A percentile compares a stretch with the other conserved stretches of the same genome.
Evolutionary conservation across 2,797 vertebrate genomes (phyloP).

Genomic region (Coendou prehensilis): DNA sequence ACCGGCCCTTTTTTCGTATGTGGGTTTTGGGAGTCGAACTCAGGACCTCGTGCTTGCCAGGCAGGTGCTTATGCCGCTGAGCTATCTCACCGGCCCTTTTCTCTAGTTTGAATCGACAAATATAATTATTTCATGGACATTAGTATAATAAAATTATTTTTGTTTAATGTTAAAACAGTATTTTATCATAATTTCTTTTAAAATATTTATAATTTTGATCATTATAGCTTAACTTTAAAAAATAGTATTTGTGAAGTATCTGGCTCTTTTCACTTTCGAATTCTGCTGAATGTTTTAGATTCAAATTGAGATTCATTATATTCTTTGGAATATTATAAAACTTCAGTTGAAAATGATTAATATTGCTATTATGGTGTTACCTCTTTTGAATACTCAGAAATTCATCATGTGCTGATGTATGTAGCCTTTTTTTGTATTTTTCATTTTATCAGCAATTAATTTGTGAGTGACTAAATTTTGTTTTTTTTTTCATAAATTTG

Average conservation of each 20-base stretch:
- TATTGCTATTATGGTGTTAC: background rate
- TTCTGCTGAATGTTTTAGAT: background rate
- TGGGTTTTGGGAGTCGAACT: no score
- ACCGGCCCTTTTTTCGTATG: no score
- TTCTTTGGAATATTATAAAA: constrained; percentile 44
- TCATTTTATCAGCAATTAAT: constrained; percentile 23
- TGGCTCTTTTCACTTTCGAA: constrained; percentile 25
- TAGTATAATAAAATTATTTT: constrained; percentile 66
- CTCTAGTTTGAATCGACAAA: constrained; percentile 38
- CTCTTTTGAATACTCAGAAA: constrained; percentile 44
- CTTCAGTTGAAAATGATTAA: constrained; percentile 19
- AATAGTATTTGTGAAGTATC: constrained; percentile 46
- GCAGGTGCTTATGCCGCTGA: no score
- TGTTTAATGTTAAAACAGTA: constrained; percentile 60
- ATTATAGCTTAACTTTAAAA: constrained; percentile 56
- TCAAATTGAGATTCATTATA: constrained; percentile 12
- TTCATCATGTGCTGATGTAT: background rate
- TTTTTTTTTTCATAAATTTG: constrained; percentile 65
- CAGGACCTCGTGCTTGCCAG: no score
- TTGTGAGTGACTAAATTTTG: constrained; percentile 38
- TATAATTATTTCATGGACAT: constrained; percentile 26
- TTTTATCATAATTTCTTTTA: constrained; percentile 58
- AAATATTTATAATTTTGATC: constrained; percentile 28
- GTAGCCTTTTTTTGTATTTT: constrained; percentile 53
- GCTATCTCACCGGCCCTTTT: background rate